Evolutionary conservation across 2,888 invertebrate species (phyloP), one percentile per base, ranked within the genome.

Genomic region (Philonicus albiceps): DNA sequence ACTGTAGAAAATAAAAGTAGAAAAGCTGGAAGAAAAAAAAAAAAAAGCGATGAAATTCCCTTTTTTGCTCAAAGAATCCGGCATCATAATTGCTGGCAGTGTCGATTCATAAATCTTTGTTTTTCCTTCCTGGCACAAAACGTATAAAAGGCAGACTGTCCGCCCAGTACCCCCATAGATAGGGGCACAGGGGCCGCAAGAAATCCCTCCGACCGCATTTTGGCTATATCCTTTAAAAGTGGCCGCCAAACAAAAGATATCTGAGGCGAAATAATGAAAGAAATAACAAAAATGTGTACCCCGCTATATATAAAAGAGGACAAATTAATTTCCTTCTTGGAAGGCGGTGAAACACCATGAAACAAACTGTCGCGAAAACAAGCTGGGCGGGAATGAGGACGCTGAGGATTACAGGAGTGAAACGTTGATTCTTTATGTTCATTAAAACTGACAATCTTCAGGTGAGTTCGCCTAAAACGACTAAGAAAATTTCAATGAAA

Each of bases 301-400:
- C 22, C 19, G 76, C 76, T 76, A 40, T 76, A 43, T 34, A 40
- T 19, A 22, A 40, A 34, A 19, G 74, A 34, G 31, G n/a, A 76
- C 76, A 76, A 76, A 76, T 76, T 76, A 76, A 76, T 76, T 76
- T 76, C 43, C 76, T 76, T 76, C 76, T 22, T 76, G 37, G 64
- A n/a, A 40, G 76, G 76, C 76, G 76, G 22, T 34, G 27, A 37
- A 40, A 76, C 40, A n/a, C 13, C 13, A 37, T 34, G 11, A 19
- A 40, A 22, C 37, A 34, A 76, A 76, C 19, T 76, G 76, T 19
- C 64, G 22, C 5, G 76, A 76, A 34, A 40, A 76, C 40, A 22
- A 37, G 11, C 7, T n/a, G 64, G 19, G 64, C 27, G 64, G 8
- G 8, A 7, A 6, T 11, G 22, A 11, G 11, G 22, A 22, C 64